Conservation (phyloP, 2,113 vertebrate species). For the Neotoma lepida region DNA sequence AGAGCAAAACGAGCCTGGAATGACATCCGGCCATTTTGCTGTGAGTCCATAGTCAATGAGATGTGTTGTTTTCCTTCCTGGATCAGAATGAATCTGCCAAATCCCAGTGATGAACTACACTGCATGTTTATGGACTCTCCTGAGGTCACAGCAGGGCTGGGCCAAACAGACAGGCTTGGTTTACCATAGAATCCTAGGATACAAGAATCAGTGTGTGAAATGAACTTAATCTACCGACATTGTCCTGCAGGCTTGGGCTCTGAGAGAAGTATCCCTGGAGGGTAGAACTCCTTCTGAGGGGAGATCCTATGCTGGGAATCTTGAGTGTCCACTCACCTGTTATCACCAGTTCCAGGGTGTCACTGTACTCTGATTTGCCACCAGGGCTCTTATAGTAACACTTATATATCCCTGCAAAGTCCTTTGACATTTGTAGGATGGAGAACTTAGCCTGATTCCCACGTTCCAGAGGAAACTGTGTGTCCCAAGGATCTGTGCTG, state of each 20-base stretch:
- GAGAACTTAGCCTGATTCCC: background rate
- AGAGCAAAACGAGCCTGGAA: background rate
- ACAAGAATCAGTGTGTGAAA: background rate
- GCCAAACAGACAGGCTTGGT: background rate
- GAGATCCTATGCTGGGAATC: background rate
- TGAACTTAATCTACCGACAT: no score
- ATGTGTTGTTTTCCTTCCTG: background rate
- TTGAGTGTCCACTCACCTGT: background rate
- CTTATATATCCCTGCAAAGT: background rate
- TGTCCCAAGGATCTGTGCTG: rapidly evolving
- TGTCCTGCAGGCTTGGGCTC: background rate
- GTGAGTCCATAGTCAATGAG: background rate
- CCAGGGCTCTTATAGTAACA: rapidly evolving
- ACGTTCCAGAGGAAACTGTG: rapidly evolving
- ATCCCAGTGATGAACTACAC: rapidly evolving
- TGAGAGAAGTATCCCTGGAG: background rate
- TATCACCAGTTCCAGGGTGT: background rate
- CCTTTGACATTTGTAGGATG: rapidly evolving
- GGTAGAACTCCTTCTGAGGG: background rate
- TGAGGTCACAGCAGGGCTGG: background rate
- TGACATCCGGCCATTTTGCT: rapidly evolving
- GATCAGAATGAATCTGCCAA: background rate
- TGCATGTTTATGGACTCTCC: background rate
- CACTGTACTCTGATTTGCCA: rapidly evolving
- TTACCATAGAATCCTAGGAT: rapidly evolving